Base-by-base conservation (phyloP, 1,140 invertebrate genomes). In the Cylas formicarius region DNA sequence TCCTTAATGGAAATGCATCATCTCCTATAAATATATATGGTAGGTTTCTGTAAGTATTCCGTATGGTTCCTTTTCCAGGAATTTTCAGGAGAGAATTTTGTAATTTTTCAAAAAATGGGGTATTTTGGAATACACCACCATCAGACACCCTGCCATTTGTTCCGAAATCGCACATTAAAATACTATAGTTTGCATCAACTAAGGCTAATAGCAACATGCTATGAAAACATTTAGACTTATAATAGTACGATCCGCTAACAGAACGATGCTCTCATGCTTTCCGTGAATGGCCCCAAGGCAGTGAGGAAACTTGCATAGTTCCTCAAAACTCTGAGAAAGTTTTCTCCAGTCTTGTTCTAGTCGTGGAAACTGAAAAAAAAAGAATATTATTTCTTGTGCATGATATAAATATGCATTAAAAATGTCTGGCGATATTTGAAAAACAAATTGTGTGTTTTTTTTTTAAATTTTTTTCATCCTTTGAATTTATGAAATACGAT, bases 81-180 rank as follows among this genome's bases (percentile, higher is more conserved):
- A 63, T 31, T 39, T 41, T 23, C 28, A 55, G 61, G 48, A 13
- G 47, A 54, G 48, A 54, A 52, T 53, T 37, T 21, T 47, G 9
- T 8, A 51, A 28, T 49, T 46, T 37, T 43, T 52, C 36, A 13
- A 39, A 58, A 23, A 64, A 20, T 28, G 18, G 20, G n/a, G 28
- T 40, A 27, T 45, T 45, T 50, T 26, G 9, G 23, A 40, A 50
- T n/a, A 57, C 51, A 13, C 42, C 58, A 17, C 57, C 55, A 49
- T 67, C 62, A 28, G 29, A 53, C 44, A 55, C 45, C 6, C 51
- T 53, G 34, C 61, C 61, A 54, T 62, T 50, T 29, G 41, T 50
- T 3, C 64, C 65, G 33, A 67, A 46, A 55, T 71, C 57, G 26
- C 62, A 42, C 32, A 42, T 60, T n/a, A 60, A 43, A 39, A 69